phyloP scores from a whole-genome alignment of 2,797 vertebrate genomes.

The Mycteria americana region DNA sequence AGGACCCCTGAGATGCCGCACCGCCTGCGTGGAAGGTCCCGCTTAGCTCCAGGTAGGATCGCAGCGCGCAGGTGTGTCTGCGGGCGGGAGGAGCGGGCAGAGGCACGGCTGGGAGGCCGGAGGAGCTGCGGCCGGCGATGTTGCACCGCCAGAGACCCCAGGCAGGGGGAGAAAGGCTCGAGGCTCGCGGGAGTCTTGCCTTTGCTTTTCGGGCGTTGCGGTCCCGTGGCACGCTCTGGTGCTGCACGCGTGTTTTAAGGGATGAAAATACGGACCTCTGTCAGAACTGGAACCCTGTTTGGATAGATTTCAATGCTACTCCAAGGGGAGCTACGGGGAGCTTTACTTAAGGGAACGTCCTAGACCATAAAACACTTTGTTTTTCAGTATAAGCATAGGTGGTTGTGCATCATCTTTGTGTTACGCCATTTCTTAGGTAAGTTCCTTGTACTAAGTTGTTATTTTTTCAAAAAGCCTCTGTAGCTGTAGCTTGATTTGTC shows the following conservation, averaged over 20 bases:
- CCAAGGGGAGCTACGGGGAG: neutral
- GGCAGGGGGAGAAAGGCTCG: neutral
- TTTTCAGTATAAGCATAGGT: neutral
- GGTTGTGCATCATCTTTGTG: neutral
- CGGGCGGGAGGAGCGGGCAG: neutral
- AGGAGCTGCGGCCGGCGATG: neutral
- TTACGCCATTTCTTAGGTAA: neutral
- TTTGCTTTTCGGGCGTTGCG: neutral
- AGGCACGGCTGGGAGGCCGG: neutral
- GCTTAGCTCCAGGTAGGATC: constrained; percentile 38
- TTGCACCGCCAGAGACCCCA: neutral
- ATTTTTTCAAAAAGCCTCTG: neutral
- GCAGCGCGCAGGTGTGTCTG: neutral
- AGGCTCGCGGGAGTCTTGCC: neutral
- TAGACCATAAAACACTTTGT: neutral
- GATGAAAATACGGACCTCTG: neutral
- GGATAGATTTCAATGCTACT: neutral
- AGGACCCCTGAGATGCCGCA: constrained; percentile 21
- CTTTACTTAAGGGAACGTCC: neutral
- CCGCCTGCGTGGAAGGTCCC: neutral
- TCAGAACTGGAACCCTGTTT: neutral
- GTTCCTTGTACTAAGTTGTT: neutral
- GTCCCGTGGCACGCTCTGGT: neutral
- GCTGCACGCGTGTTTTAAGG: neutral
- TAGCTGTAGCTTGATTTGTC: neutral